A percentile compares a stretch with the other conserved stretches of the same genome.
These are phyloP conservation scores for Styela plicata DNA, from an alignment of 23 tunicate genomes.

Conservation along the genomic window DNA sequence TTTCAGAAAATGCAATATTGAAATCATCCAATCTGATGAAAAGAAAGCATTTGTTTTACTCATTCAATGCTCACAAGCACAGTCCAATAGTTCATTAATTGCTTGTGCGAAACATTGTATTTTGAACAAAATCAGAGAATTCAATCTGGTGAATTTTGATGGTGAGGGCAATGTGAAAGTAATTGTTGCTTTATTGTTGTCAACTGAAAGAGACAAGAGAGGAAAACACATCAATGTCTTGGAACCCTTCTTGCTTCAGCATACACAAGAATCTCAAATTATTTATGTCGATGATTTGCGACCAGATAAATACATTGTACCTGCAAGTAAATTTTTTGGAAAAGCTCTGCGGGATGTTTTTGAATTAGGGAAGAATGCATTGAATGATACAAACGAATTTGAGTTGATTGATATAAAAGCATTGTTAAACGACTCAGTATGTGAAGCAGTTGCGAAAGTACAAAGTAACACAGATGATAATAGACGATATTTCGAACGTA, in stretches of 20 bases:
- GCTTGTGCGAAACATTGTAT: constrained; percentile 64
- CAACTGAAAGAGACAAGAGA: constrained; percentile 47
- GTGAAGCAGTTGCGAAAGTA: constrained; percentile 44
- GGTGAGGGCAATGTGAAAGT: constrained; percentile 2
- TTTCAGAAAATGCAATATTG: constrained; percentile 11
- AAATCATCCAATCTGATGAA: not conserved
- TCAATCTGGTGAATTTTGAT: not conserved
- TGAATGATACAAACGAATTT: not conserved
- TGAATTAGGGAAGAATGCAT: constrained; percentile 8
- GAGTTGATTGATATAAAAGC: constrained; percentile 2
- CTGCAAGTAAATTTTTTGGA: constrained; percentile 18
- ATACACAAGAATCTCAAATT: constrained; percentile 42
- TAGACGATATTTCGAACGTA: constrained; percentile 25
- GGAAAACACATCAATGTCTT: not conserved
- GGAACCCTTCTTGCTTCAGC: constrained; percentile 44
- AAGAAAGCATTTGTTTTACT: constrained; percentile 23
- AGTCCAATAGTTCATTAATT: constrained; percentile 37
- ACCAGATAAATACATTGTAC: constrained; percentile 36
- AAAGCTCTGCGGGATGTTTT: constrained; percentile 33
- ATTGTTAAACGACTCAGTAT: constrained; percentile 36
- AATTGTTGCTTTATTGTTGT: constrained; percentile 39
- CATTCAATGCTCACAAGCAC: constrained; percentile 57
- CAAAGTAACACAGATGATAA: not conserved
- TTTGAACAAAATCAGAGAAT: constrained; percentile 42
- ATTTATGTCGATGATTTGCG: constrained; percentile 63